Conservation (phyloP, 2,113 vertebrate species). For the Zosterops pallidus region DNA sequence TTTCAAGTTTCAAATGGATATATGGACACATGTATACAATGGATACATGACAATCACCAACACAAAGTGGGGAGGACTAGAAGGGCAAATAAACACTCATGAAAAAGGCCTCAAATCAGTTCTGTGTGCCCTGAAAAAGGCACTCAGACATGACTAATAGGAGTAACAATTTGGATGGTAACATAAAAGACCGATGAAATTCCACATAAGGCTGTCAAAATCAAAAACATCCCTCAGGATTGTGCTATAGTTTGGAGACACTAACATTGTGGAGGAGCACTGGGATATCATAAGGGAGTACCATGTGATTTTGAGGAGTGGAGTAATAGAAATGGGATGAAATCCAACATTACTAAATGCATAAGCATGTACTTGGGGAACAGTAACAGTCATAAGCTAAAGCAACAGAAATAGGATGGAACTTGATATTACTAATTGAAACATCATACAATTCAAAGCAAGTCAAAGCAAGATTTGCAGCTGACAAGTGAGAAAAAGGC, state of each 20-base stretch:
- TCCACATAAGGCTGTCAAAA: neutral
- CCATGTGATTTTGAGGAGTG: slow-evolving; percentile 21
- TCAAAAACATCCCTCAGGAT: neutral
- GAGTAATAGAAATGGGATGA: slow-evolving; percentile 28
- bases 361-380: slow-evolving; percentile 44
- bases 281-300: slow-evolving; percentile 13
- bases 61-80: neutral
- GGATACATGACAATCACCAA: neutral
- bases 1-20: neutral
- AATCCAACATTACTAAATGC: slow-evolving; percentile 58
- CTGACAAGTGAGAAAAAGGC: neutral
- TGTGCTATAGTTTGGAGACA: neutral
- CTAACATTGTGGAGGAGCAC: neutral
- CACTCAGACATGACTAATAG: neutral
- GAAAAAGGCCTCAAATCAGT: neutral
- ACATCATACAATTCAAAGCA: slow-evolving; percentile 8
- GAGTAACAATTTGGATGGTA: slow-evolving; percentile 7
- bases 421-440: neutral
- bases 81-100: neutral
- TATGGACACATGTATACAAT: neutral
- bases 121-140: neutral
- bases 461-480: neutral
- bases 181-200: neutral
- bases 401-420: slow-evolving; percentile 25
- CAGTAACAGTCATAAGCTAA: slow-evolving; percentile 13